Percentiles rank a stretch among this genome's conserved stretches.
These are phyloP conservation scores for Chaetops frenatus DNA, from an alignment of 2,113 vertebrate genomes.

Conservation along the genomic window DNA sequence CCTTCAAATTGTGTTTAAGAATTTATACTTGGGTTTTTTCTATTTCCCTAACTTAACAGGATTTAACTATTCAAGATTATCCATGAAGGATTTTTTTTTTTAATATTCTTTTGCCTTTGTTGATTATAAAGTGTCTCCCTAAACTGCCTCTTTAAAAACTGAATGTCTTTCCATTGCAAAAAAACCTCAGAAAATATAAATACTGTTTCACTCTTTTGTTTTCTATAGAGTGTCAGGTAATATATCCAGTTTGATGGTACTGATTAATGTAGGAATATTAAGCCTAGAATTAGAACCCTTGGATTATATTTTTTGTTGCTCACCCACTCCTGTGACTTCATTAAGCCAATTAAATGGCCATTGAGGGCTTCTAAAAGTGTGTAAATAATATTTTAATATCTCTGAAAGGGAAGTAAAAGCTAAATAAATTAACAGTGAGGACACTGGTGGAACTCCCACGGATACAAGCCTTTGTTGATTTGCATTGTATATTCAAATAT, in stretches of 20 bases:
- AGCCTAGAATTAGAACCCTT: neutral
- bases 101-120: neutral
- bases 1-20: neutral
- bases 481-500: neutral
- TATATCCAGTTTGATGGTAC: neutral
- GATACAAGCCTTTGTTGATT: neutral
- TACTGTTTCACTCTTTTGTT: neutral
- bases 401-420: neutral
- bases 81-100: neutral
- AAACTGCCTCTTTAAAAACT: neutral
- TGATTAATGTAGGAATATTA: neutral
- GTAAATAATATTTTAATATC: neutral
- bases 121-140: neutral
- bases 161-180: neutral
- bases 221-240: neutral
- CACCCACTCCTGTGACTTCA: neutral
- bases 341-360: neutral
- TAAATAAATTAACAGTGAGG: neutral
- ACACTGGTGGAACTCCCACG: neutral
- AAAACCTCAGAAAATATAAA: neutral
- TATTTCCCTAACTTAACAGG: neutral
- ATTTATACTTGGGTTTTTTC: neutral
- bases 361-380: neutral
- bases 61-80: neutral
- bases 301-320: neutral